Base-by-base conservation (phyloP, 1,140 invertebrate species). In the Ostrea edulis region DNA sequence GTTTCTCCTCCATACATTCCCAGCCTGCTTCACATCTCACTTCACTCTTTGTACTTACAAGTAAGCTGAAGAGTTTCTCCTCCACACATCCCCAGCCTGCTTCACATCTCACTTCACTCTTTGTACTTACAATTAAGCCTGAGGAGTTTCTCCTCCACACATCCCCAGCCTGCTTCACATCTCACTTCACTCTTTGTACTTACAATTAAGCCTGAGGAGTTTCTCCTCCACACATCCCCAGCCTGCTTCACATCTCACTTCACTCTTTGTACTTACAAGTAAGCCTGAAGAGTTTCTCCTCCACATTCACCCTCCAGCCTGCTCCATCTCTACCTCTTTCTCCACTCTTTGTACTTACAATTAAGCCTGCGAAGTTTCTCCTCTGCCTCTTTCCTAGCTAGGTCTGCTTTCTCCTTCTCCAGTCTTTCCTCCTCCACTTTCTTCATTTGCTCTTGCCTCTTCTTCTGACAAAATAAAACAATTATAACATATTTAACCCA, bases 281-380 rank as follows among this genome's bases (percentile, higher is more conserved):
- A 22, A 92, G 87, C 17, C 88, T 51, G 20, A 86, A 83, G 8
- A 92, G 68, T 90, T 91, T 91, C 44, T 91, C 91, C 68, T 92
- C 91, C 17, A 90, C 92, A 71, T 89, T 51, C 81, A 55, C 86
- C 54, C 86, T 11, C 68, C n/a, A 20, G 68, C 8, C n/a, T 71
- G 8, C 8, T 25, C 29, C 14, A 1, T n/a, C n/a, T n/a, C 68
- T 11, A 2, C 4, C n/a, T n/a, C 35, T 44, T 5, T 44, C 35
- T 44, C 35, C 14, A 2, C 7, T 8, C 3, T 35, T 22, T 81
- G 12, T 51, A 17, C 84, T 87, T 88, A 92, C 91, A 89, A 44
- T 90, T 86, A 17, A 92, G 87, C 17, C 88, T 51, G 22, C 88
- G 85, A 1, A 92, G 58, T 90, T 91, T 91, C 44, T 91, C 91